Evolutionary conservation across 1,140 invertebrate species (phyloP).

Genomic region (Himalopsyche phryganea): DNA sequence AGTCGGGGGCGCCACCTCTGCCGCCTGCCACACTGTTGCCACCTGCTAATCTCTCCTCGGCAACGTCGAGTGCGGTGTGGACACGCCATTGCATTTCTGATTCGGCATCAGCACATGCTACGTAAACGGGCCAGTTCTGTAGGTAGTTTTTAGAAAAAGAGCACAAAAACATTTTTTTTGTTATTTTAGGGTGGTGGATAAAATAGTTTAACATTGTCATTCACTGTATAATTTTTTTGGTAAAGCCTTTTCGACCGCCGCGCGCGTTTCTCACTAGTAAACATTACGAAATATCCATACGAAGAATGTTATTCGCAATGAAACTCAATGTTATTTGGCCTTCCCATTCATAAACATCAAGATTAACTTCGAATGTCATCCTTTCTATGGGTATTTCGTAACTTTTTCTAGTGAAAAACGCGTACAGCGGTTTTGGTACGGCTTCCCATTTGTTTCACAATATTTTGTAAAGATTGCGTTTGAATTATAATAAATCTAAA

Average conservation of each 20-base stretch:
- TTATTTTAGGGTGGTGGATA: not conserved
- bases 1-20: conserved; percentile 54
- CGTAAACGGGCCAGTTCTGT: conserved; percentile 88
- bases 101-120: conserved; percentile 75
- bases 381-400: no score
- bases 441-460: no score
- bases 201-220: conserved; percentile 1
- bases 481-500: no score
- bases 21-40: conserved; percentile 27
- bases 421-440: no score
- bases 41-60: conserved; percentile 81
- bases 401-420: no score
- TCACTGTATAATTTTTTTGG: no score
- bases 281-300: conserved; percentile 9
- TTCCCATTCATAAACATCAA: no score
- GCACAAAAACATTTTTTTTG: not conserved
- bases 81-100: conserved; percentile 82
- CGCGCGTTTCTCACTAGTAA: conserved; percentile 34
- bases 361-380: no score
- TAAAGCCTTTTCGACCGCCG: not conserved
- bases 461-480: no score
- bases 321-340: no score
- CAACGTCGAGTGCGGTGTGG: conserved; percentile 89
- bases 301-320: no score
- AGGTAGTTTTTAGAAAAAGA: not conserved